Percentiles rank a stretch among this genome's conserved stretches.
phyloP scores from a whole-genome alignment of 2,113 vertebrate species.

The Calidris pugnax region DNA sequence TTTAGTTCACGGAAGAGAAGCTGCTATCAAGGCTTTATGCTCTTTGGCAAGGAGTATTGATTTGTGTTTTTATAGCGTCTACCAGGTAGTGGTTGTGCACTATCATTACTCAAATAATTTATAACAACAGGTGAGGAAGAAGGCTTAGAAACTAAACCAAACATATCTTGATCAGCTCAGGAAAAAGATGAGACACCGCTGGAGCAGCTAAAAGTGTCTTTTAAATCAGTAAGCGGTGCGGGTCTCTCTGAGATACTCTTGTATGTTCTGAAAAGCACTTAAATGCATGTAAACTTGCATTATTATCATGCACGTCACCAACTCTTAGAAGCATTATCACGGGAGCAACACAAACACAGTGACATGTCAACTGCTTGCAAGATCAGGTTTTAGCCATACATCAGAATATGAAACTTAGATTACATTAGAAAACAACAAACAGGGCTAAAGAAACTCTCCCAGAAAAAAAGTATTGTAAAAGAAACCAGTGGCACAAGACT shows the following conservation, averaged over 20 bases:
- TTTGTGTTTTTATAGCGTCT: background rate
- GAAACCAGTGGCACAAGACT: background rate
- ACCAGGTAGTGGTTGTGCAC: background rate
- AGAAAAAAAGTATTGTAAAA: background rate
- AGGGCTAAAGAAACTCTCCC: background rate
- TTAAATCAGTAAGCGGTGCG: background rate
- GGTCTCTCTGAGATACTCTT: background rate
- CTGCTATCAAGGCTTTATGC: background rate
- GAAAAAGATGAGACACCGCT: background rate
- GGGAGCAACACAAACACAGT: background rate
- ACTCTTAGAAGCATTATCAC: background rate
- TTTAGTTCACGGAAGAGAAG: background rate
- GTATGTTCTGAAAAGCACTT: background rate
- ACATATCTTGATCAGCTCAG: background rate
- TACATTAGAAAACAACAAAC: background rate
- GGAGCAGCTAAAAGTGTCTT: background rate
- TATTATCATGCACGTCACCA: background rate
- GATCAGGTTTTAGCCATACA: background rate
- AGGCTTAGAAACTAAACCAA: background rate
- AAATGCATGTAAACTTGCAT: background rate
- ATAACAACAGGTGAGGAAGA: conserved; percentile 1
- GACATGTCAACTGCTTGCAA: background rate
- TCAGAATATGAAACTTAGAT: background rate
- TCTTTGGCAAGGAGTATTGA: background rate
- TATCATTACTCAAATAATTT: background rate